Conservation (phyloP, 2,888 invertebrate genomes). For the Venusia cambrica region DNA sequence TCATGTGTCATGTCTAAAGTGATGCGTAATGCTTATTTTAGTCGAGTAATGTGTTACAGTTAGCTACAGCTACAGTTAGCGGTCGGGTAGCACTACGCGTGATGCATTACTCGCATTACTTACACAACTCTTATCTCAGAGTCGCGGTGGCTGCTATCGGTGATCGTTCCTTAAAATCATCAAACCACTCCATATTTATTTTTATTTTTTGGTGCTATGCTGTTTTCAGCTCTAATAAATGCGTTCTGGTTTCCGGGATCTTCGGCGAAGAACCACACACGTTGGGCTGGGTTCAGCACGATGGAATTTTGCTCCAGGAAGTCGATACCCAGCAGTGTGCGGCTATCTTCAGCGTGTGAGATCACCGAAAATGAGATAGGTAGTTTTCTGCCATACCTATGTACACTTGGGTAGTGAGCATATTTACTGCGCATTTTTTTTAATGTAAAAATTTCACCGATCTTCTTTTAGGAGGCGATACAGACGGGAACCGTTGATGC, state of each 20-base stretch:
- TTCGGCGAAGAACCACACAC: slow-evolving; percentile 2
- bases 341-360: slow-evolving; percentile 2
- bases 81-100: no score
- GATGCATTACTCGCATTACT: no score
- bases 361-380: slow-evolving; percentile 2
- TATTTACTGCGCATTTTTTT: not conserved
- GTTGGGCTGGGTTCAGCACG: slow-evolving; percentile 1
- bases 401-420: not conserved
- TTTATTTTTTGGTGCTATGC: not conserved
- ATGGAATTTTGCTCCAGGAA: not conserved
- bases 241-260: not conserved
- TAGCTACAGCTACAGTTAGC: no score
- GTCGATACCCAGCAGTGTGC: slow-evolving; percentile 4
- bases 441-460: not conserved
- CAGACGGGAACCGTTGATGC: not conserved
- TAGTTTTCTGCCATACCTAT: not conserved
- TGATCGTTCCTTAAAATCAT: no score
- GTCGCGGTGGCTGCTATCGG: no score
- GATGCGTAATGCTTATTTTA: no score
- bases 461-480: not conserved
- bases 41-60: no score
- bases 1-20: no score
- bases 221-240: not conserved
- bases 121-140: no score
- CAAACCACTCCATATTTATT: not conserved